phyloP scores from a whole-genome alignment of 2,113 vertebrate genomes.

The Semicossyphus pulcher region DNA sequence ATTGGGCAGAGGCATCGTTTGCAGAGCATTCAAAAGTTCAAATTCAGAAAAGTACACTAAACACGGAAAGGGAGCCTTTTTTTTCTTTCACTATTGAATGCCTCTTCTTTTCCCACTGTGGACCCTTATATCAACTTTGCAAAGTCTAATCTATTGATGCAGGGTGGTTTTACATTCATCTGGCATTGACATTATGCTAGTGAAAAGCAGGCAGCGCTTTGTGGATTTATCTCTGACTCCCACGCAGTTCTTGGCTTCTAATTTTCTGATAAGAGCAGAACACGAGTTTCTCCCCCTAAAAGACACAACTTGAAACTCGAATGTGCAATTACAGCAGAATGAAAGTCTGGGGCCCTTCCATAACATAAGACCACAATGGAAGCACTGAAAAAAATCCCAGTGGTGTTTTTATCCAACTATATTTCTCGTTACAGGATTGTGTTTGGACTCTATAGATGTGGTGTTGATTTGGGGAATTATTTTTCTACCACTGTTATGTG shows the following conservation, averaged over 20 bases:
- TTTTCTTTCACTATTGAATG: conserved; percentile 17
- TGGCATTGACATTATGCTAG: conserved; percentile 71
- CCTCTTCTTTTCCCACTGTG: conserved; percentile 23
- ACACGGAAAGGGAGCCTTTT: neutral
- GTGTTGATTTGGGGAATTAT: conserved; percentile 70
- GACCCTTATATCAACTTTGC: conserved; percentile 60
- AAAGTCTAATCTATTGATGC: conserved; percentile 76
- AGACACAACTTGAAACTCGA: conserved; percentile 76
- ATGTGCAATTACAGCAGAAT: conserved; percentile 79
- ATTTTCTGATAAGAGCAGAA: conserved; percentile 86
- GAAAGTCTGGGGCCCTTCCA: conserved; percentile 57
- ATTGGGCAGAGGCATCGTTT: conserved; percentile 4
- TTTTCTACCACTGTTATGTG: conserved; percentile 48
- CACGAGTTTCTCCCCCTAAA: conserved; percentile 68
- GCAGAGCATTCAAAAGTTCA: conserved; percentile 22
- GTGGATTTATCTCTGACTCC: conserved; percentile 81
- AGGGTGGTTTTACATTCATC: conserved; percentile 78
- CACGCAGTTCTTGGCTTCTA: conserved; percentile 79
- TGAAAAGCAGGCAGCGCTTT: conserved; percentile 71
- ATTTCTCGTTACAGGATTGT: conserved; percentile 59
- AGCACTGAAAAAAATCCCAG: conserved; percentile 19
- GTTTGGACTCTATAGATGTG: conserved; percentile 50
- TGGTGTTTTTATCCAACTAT: conserved; percentile 36
- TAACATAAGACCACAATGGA: conserved; percentile 53
- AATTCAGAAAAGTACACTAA: conserved; percentile 40